A percentile compares a stretch with the other conserved stretches of the same genome.
Conservation (phyloP, 2,888 invertebrate genomes). For the Eristalinus sepulchralis region DNA sequence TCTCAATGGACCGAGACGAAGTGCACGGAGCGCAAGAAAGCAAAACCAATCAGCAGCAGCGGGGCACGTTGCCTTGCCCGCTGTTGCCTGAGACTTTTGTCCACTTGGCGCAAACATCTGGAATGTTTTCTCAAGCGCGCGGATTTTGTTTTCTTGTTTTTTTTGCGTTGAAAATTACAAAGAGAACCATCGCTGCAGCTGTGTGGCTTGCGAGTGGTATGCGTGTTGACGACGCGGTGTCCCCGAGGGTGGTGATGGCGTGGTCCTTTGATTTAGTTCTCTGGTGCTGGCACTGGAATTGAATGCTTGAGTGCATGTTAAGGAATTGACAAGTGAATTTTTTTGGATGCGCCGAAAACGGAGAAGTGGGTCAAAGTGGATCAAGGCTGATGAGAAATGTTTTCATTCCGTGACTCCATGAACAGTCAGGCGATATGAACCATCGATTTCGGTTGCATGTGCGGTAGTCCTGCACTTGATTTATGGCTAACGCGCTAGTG, state of each 20-base stretch:
- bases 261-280: conserved; percentile 43
- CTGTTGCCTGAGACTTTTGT: conserved; percentile 20
- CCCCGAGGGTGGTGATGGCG: conserved; percentile 7
- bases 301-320: conserved; percentile 36
- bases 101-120: conserved; percentile 51
- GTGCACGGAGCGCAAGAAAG: neutral
- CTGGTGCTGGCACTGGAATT: conserved; percentile 12
- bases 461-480: too few species aligned
- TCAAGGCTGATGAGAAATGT: neutral
- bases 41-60: neutral
- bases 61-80: neutral
- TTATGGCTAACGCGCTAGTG: too few species aligned
- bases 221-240: neutral
- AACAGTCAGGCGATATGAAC: neutral
- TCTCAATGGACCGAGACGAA: conserved; percentile 37
- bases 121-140: conserved; percentile 31
- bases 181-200: conserved; percentile 32
- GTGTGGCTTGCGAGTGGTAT: conserved; percentile 14
- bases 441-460: neutral
- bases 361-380: neutral
- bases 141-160: neutral
- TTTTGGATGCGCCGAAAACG: neutral
- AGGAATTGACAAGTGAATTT: conserved; percentile 29
- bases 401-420: neutral
- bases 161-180: conserved; percentile 32